phyloP scores from a whole-genome alignment of 1,140 invertebrate species.

The Cherax destructor region DNA sequence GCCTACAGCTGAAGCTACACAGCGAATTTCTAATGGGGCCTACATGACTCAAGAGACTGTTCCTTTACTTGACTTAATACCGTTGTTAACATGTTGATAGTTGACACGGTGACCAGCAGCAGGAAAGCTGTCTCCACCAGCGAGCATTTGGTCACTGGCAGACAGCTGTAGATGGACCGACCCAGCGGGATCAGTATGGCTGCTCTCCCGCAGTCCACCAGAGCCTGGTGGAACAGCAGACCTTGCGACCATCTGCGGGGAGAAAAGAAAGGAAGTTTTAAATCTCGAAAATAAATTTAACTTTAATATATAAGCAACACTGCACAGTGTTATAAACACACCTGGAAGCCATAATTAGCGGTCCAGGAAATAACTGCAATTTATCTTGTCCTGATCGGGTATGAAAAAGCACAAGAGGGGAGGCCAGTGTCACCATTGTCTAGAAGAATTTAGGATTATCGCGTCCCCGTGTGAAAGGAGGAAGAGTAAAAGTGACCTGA shows the following conservation, averaged over 20 bases:
- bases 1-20: conserved; percentile 19
- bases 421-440: neutral
- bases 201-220: conserved; percentile 88
- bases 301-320: no score
- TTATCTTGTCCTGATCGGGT: neutral
- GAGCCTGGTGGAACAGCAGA: conserved; percentile 88
- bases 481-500: no score
- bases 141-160: conserved; percentile 90
- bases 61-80: conserved; percentile 73
- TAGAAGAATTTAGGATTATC: neutral
- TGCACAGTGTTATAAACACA: no score
- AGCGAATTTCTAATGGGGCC: conserved; percentile 12
- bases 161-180: conserved; percentile 87
- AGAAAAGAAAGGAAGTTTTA: conserved; percentile 3
- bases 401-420: neutral
- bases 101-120: conserved; percentile 90
- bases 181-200: conserved; percentile 88
- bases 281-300: no score
- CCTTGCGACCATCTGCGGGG: conserved; percentile 89
- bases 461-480: neutral
- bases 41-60: conserved; percentile 56
- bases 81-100: conserved; percentile 92
- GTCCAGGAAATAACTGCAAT: neutral
- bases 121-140: conserved; percentile 93
- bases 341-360: no score